phyloP scores from a whole-genome alignment of 1,140 invertebrate genomes.

The Pemphigus obesinymphae region DNA sequence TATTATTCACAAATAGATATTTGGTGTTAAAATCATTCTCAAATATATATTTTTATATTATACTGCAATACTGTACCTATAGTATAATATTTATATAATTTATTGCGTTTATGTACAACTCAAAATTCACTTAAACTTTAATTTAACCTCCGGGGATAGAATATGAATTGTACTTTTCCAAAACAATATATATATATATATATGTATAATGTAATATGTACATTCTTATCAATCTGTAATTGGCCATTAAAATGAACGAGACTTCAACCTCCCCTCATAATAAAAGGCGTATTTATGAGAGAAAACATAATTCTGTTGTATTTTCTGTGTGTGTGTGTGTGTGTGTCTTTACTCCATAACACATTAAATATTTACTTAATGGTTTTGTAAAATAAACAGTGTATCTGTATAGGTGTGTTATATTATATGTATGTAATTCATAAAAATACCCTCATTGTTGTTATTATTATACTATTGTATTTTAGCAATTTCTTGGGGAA shows the following conservation, averaged over 20 bases:
- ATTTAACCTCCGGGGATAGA: neutral
- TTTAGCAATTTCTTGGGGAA: neutral
- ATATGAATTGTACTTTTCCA: neutral
- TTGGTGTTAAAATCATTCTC: too few species aligned
- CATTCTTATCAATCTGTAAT: neutral
- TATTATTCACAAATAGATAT: too few species aligned
- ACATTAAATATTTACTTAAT: neutral
- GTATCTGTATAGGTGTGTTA: neutral
- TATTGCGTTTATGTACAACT: neutral
- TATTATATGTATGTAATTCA: too few species aligned
- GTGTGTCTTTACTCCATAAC: neutral
- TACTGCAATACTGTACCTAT: too few species aligned
- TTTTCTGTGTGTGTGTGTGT: neutral
- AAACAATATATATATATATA: neutral
- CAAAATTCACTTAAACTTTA: neutral
- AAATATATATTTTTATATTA: too few species aligned
- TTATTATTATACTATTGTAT: neutral
- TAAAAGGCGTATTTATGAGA: too few species aligned
- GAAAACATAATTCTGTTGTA: neutral
- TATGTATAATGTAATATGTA: neutral
- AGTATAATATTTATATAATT: too few species aligned
- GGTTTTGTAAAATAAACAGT: neutral
- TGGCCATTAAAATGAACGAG: neutral
- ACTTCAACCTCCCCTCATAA: too few species aligned
- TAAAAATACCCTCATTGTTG: neutral